phyloP scores from a whole-genome alignment of 1,140 invertebrate genomes.

The Neoseiulus cucumeris region DNA sequence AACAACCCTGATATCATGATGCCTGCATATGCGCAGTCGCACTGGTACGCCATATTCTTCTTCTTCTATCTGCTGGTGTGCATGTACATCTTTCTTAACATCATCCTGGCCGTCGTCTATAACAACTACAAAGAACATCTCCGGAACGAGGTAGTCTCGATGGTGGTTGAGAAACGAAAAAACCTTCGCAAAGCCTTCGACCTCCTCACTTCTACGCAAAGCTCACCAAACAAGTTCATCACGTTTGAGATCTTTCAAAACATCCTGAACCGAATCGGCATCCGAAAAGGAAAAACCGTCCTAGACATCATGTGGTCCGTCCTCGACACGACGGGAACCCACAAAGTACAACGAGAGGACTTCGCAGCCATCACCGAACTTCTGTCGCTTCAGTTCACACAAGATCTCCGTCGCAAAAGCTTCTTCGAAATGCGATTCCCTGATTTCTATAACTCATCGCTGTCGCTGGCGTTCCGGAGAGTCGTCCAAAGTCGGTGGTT shows the following conservation, averaged over 20 bases:
- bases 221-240: neutral
- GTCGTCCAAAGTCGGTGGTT: constrained; percentile 31
- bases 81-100: constrained; percentile 36
- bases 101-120: constrained; percentile 35
- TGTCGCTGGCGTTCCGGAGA: constrained; percentile 25
- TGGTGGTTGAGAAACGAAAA: constrained; percentile 28
- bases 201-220: constrained; percentile 22
- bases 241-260: neutral
- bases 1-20: constrained; percentile 38
- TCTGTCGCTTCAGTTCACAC: constrained; percentile 5
- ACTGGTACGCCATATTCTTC: constrained; percentile 33
- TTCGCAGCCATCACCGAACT: constrained; percentile 8
- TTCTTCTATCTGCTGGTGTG: constrained; percentile 31
- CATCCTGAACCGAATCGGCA: neutral
- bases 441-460: constrained; percentile 25
- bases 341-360: constrained; percentile 24
- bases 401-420: constrained; percentile 20
- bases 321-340: constrained; percentile 26
- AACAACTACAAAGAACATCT: constrained; percentile 35
- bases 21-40: constrained; percentile 31
- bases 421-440: constrained; percentile 24
- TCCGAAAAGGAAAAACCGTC: constrained; percentile 18
- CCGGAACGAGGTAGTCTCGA: constrained; percentile 31
- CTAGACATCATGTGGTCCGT: constrained; percentile 29
- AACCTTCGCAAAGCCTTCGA: constrained; percentile 30